These are phyloP conservation scores for Prionchulus punctatus DNA, from an alignment of 2,888 invertebrate species.

Conservation along the genomic window DNA sequence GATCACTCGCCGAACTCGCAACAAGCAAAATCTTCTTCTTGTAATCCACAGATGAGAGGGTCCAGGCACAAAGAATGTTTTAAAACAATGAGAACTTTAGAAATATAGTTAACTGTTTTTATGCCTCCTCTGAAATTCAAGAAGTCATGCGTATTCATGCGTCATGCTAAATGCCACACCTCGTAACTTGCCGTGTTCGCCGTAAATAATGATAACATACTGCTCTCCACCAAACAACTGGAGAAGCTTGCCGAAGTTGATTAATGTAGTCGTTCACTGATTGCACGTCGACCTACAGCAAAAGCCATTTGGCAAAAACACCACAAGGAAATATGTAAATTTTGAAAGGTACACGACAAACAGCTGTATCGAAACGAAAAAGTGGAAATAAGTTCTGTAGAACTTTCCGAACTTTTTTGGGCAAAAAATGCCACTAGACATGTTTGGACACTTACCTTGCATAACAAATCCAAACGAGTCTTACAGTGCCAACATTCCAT, in stretches of 20 bases:
- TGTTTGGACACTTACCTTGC: conserved; percentile 22
- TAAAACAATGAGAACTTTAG: too few relatives aligned
- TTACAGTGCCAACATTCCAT: conserved; percentile 68
- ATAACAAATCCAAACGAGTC: conserved; percentile 49
- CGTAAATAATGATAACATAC: conserved; percentile 66
- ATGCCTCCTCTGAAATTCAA: too few relatives aligned
- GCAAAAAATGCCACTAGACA: background rate
- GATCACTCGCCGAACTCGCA: too few relatives aligned
- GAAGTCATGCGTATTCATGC: too few relatives aligned
- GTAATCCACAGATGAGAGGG: too few relatives aligned
- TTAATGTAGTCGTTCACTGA: conserved; percentile 50
- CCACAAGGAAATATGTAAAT: background rate
- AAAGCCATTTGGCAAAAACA: background rate
- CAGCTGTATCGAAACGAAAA: background rate
- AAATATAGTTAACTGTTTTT: too few relatives aligned
- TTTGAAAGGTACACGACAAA: background rate
- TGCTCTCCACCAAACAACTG: conserved; percentile 71
- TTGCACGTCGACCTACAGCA: conserved; percentile 45
- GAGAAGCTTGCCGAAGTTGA: conserved; percentile 51
- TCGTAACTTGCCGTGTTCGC: conserved; percentile 46
- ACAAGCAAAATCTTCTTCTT: too few relatives aligned
- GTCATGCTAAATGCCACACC: too few relatives aligned
- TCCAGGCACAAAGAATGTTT: too few relatives aligned
- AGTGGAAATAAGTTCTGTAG: too few relatives aligned
- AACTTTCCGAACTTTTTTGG: background rate